Evolutionary conservation across 2,113 vertebrate genomes (phyloP), one percentile per base, ranked within the genome.

Genomic region (Oncorhynchus nerka): DNA sequence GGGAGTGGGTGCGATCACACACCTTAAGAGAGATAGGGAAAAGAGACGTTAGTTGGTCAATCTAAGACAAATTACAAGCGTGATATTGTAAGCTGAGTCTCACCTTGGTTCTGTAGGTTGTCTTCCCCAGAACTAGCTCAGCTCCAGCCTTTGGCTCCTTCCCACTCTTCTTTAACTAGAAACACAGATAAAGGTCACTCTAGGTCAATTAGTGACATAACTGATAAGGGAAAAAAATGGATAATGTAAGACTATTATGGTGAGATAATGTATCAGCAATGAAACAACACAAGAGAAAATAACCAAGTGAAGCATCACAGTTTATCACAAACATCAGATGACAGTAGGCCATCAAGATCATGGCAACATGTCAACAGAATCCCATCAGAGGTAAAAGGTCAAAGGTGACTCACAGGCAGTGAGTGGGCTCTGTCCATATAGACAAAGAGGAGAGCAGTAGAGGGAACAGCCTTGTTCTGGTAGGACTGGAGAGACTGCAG

Each of bases 131-230:
- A 16, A 89, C 71, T 32, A 97, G 89, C 75, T 92, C 94, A 22
- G 90, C 93, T 3, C 91, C 94, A 24, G 95, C 87, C 77, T 90
- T 94, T 32, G 96, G 95, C 3, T 93, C 93, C 83, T 97, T 97
- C 74, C 93, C 93, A 65, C 94, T 95, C 84, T 96, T 97, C 77
- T 93, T 94, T 61, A 95, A 80, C 96, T 98, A 66, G 55, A 26
- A 19, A 81, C 8, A 68, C 6, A 71, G 4, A 80, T 22, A 48
- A 57, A 62, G 59, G 5, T 62, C 51, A 55, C 15, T 15, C 12
- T 51, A 51, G 39, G 8, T 9, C 39, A 39, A 8, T 39, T 39
- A 39, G 2, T 2, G 7, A 39, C 39, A 39, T 39, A 39, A 39
- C 39, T 39, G 39, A 39, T 39, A 39, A 39, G 8, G 8, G 39